Conservation (phyloP, 2,113 vertebrate species). For the Lagopus muta region DNA sequence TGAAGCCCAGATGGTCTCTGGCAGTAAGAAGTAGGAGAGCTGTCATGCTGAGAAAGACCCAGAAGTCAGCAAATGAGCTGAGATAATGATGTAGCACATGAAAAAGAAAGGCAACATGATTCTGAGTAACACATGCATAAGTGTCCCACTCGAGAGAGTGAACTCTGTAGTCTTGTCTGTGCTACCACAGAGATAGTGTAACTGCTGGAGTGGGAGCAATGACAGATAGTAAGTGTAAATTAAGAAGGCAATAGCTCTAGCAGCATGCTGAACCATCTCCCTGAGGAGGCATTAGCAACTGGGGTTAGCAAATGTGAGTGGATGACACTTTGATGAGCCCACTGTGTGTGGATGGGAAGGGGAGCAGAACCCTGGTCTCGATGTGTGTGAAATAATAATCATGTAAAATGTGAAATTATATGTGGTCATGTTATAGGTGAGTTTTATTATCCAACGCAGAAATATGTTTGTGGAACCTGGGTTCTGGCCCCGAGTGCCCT, state of each 20-base stretch:
- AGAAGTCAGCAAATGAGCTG: constrained; percentile 12
- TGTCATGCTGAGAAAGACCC: neutral
- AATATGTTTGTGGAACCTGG: neutral
- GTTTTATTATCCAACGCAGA: neutral
- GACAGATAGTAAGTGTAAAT: neutral
- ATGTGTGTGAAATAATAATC: neutral
- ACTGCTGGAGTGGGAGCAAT: neutral
- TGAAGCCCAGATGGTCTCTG: constrained; percentile 30
- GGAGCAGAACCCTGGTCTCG: neutral
- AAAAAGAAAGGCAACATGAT: neutral
- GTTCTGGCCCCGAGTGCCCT: neutral
- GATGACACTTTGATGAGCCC: neutral
- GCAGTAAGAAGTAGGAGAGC: neutral
- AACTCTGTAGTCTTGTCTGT: neutral
- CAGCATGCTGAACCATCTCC: neutral
- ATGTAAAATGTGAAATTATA: neutral
- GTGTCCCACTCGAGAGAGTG: neutral
- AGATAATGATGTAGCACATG: constrained; percentile 2
- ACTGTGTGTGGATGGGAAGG: neutral
- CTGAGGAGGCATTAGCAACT: neutral
- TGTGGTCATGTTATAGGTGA: neutral
- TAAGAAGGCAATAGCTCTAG: neutral
- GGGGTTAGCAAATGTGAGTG: neutral
- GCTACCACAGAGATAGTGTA: neutral
- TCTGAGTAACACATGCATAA: neutral